Evolutionary conservation across 2,888 invertebrate species (phyloP).

Genomic region (Lottia scabra): DNA sequence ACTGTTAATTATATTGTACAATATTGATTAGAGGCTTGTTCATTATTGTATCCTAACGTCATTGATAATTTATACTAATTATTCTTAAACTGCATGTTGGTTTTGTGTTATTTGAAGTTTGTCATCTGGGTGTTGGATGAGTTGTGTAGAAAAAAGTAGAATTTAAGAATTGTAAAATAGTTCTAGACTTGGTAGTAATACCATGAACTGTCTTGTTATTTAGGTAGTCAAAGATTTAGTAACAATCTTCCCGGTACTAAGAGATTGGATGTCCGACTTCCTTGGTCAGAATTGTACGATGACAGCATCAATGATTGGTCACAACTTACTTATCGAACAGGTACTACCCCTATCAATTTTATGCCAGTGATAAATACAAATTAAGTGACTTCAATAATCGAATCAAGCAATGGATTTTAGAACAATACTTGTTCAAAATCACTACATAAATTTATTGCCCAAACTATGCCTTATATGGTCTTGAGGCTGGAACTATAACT

Average conservation of each 20-base stretch:
- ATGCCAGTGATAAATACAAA: no score
- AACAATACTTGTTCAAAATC: no score
- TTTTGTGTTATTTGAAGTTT: not conserved
- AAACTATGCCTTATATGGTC: no score
- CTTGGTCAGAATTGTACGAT: conserved; percentile 62
- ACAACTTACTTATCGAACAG: conserved; percentile 67
- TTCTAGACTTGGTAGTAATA: not conserved
- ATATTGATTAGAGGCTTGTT: no score
- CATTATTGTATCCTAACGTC: no score
- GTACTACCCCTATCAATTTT: conserved; percentile 20
- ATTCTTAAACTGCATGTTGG: no score
- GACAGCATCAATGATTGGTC: conserved; percentile 64
- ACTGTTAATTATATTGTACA: no score
- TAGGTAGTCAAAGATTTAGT: conserved; percentile 64
- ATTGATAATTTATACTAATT: no score
- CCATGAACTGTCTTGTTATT: not conserved
- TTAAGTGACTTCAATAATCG: no score
- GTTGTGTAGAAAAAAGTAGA: not conserved
- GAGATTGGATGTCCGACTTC: conserved; percentile 66
- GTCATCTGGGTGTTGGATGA: not conserved
- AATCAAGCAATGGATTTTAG: no score
- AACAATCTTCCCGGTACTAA: conserved; percentile 65
- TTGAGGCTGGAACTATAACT: no score
- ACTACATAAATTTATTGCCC: no score
- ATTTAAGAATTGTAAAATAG: not conserved